These are phyloP conservation scores for Acromyrmex charruanus DNA, from an alignment of 1,140 invertebrate species.

Conservation along the genomic window DNA sequence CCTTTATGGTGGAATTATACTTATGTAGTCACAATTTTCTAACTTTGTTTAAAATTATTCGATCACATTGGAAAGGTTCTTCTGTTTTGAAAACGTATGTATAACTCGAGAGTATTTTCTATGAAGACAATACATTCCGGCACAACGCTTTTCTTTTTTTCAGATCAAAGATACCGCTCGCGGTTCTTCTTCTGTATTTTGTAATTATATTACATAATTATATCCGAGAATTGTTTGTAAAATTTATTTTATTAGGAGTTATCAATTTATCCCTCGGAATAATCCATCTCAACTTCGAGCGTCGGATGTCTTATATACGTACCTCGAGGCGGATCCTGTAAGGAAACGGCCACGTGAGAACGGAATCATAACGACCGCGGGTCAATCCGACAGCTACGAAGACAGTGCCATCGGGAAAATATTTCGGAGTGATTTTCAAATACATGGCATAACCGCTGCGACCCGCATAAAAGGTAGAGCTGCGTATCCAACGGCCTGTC, in stretches of 20 bases:
- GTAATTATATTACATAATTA: slow-evolving; percentile 22
- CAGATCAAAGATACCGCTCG: no score
- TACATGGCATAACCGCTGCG: slow-evolving; percentile 77
- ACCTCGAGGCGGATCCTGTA: slow-evolving; percentile 82
- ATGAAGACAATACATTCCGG: background rate
- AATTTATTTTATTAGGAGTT: slow-evolving; percentile 1
- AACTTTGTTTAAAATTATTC: slow-evolving; percentile 25
- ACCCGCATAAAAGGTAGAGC: slow-evolving; percentile 84
- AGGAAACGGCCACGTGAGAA: slow-evolving; percentile 85
- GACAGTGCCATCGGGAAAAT: slow-evolving; percentile 84
- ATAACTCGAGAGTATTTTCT: background rate
- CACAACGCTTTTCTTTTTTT: no score
- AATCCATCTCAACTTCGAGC: background rate
- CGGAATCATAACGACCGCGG: slow-evolving; percentile 79
- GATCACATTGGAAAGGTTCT: slow-evolving; percentile 1
- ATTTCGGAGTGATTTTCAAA: slow-evolving; percentile 77
- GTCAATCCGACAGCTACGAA: slow-evolving; percentile 86
- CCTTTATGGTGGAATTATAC: background rate
- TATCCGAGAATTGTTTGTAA: background rate
- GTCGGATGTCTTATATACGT: slow-evolving; percentile 17
- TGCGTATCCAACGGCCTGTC: slow-evolving; percentile 80
- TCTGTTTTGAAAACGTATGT: background rate
- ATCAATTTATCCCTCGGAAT: background rate
- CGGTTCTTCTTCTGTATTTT: background rate
- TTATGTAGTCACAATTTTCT: background rate